Conservation (phyloP, 2,888 invertebrate species). For the Zele albiditarsus region DNA sequence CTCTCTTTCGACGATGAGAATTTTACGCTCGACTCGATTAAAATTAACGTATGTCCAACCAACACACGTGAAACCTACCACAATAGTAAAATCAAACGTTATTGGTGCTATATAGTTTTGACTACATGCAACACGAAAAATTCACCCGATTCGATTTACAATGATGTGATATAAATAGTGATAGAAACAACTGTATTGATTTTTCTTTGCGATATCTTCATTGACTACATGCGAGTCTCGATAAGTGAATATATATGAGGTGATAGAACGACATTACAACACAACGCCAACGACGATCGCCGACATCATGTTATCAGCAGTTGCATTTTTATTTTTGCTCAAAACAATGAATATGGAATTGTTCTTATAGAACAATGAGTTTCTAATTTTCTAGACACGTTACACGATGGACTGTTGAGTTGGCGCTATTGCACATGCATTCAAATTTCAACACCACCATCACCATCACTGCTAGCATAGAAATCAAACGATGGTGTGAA, state of each 20-base stretch:
- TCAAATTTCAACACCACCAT: background rate
- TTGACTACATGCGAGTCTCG: slow-evolving; percentile 29
- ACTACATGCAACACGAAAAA: background rate
- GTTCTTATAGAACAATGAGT: slow-evolving; percentile 41
- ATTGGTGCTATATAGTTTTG: background rate
- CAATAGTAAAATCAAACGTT: background rate
- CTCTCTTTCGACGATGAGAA: background rate
- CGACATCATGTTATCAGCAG: slow-evolving; percentile 37
- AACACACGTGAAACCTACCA: background rate
- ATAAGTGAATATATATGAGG: slow-evolving; percentile 15
- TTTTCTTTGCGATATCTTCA: slow-evolving; percentile 20
- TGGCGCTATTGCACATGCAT: slow-evolving; percentile 4
- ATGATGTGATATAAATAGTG: slow-evolving; percentile 1
- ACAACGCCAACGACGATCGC: slow-evolving; percentile 21
- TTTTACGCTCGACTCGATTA: slow-evolving; percentile 25
- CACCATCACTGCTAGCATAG: background rate
- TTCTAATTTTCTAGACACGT: slow-evolving; percentile 37
- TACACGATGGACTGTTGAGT: slow-evolving; percentile 36
- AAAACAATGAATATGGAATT: slow-evolving; percentile 37
- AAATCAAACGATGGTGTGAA: background rate
- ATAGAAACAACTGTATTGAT: slow-evolving; percentile 27
- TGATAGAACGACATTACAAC: slow-evolving; percentile 15
- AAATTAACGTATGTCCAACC: slow-evolving; percentile 28
- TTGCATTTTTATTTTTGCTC: slow-evolving; percentile 36
- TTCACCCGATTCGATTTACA: background rate